Evolutionary conservation across 2,113 vertebrate species (phyloP).

Genomic region (Chionis minor): DNA sequence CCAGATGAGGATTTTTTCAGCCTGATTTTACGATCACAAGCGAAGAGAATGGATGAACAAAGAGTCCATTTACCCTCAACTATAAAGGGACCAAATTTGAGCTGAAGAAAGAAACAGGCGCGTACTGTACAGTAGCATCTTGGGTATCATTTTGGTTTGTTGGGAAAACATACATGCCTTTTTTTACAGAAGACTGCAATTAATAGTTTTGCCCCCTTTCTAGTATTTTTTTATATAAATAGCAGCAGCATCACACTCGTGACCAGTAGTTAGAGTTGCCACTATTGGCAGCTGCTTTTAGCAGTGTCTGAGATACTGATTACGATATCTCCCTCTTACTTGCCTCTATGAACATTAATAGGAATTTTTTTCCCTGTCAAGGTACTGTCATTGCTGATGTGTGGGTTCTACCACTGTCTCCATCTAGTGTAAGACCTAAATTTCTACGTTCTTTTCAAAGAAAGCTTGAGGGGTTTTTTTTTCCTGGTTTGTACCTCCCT

Average conservation of each 20-base stretch:
- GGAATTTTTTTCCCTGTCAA: accelerated
- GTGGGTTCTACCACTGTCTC: neutral
- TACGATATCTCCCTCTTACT: neutral
- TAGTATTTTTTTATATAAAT: neutral
- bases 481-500: neutral
- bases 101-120: slow-evolving; percentile 56
- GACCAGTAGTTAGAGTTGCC: neutral
- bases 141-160: neutral
- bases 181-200: neutral
- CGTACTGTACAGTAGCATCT: neutral
- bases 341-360: neutral
- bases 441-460: slow-evolving; percentile 11
- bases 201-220: neutral
- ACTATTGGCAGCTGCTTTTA: neutral
- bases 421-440: neutral
- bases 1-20: slow-evolving; percentile 98
- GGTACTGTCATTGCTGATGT: neutral
- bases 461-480: neutral
- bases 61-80: slow-evolving; percentile 85
- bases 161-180: neutral
- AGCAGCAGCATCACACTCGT: neutral
- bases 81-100: slow-evolving; percentile 70
- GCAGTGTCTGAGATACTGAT: neutral
- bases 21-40: slow-evolving; percentile 94
- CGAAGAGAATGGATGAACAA: slow-evolving; percentile 95